Evolutionary conservation across 2,888 invertebrate species (phyloP), one percentile per base, ranked within the genome.

Genomic region (Melanargia galathea): DNA sequence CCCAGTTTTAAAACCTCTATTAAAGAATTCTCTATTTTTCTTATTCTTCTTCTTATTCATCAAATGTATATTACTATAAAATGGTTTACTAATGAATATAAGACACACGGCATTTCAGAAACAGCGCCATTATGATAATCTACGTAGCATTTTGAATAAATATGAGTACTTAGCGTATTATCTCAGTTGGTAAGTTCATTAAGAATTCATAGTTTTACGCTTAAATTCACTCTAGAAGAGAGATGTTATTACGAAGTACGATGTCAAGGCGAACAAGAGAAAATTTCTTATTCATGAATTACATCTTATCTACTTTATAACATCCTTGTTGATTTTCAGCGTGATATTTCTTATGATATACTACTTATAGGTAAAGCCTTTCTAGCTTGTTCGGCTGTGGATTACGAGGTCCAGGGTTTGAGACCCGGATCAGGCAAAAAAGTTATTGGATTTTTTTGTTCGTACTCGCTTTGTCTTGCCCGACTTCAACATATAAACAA

Each of bases 131-230:
- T 76, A 76, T 71, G 73, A 74, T 77, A 79, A 77, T 77, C 67
- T 65, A 68, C 68, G 75, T 61, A 70, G 71, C 69, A 73, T 77
- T 81, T 78, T 82, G 75, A 78, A 63, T 66, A 63, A 66, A 66
- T 75, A 81, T 80, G 81, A 78, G 74, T 69, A 76, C 73, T 80
- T 77, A 77, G 75, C 79, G 78, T 77, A 76, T 65, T 77, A 76
- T 65, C 70, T 73, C 71, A 73, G 73, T 71, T 70, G 26, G 60
- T 57, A 40, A 71, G 60, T 66, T 60, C 73, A 78, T 82, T 79
- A 80, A 77, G 77, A 81, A 80, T 80, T 76, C 79, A 81, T 79
- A 77, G 77, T 75, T 69, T 61, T 67, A 65, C 67, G 57, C 65
- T 65, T 61, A 66, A 68, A 62, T 56, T 57, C 60, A 43, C 54